These are phyloP conservation scores for Ceryle rudis DNA, from an alignment of 2,797 vertebrate genomes.

Conservation along the genomic window DNA sequence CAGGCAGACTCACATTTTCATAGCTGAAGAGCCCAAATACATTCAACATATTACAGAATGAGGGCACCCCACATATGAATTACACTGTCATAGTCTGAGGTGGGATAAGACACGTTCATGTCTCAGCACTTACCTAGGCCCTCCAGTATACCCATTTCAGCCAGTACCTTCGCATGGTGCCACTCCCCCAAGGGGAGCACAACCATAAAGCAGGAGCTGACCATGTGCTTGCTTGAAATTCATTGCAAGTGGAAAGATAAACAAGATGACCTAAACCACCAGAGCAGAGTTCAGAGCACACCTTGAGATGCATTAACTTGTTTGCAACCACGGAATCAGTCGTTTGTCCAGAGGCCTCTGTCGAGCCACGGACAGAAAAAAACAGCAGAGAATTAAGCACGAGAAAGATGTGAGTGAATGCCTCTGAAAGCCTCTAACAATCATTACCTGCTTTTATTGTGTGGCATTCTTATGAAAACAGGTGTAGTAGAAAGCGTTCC, in stretches of 20 bases:
- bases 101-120: not conserved
- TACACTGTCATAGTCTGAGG: not conserved
- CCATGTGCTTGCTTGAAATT: accelerated
- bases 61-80: not conserved
- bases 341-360: not conserved
- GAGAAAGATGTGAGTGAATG: not conserved
- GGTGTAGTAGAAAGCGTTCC: not conserved
- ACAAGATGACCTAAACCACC: not conserved
- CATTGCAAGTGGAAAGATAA: not conserved
- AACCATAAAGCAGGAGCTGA: not conserved
- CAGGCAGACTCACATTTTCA: not conserved
- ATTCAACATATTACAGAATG: not conserved
- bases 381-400: not conserved
- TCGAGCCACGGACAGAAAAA: not conserved
- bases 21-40: not conserved
- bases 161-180: not conserved
- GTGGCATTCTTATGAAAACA: not conserved
- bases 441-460: not conserved
- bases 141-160: not conserved
- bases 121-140: not conserved
- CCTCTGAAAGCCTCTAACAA: not conserved
- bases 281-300: not conserved
- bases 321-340: not conserved
- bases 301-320: not conserved
- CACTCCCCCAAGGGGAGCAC: not conserved